Base-by-base conservation (phyloP, 1,140 invertebrate species). In the Lethocerus indicus region DNA sequence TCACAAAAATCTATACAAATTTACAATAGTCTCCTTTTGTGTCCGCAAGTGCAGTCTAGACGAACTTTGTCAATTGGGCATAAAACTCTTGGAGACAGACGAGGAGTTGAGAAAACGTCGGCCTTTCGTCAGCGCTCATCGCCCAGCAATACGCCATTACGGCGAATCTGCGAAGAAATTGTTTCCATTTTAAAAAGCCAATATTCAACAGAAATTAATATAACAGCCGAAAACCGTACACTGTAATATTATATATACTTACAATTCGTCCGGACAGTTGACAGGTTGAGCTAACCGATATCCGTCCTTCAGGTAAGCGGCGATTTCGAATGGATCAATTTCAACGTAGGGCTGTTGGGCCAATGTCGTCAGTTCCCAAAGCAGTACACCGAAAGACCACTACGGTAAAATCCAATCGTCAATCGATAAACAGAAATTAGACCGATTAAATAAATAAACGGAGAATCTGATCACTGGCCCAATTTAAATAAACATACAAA, bases 211-310 rank as follows among this genome's bases (percentile, higher is more conserved):
- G 26, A 25, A 27, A 12, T 12, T 5, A 9, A 6, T 9, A 44
- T 9, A 32, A 32, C n/a, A 9, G 29, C 7, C 7, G n/a, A 9
- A 32, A 32, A n/a, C n/a, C 7, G 29, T 32, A 9, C 7, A 32
- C 29, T 32, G 29, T 32, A 32, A n/a, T 9, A 32, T 32, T 32
- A 32, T 9, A 32, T 32, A 32, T 60, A 78, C 83, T 81, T 71
- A 92, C 78, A 96, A 67, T 70, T 96, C 89, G 71, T 96, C 90
- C 1, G 92, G 92, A 64, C 91, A 96, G 62, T 91, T 92, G 56
- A 83, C 74, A 4, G 92, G 92, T 60, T 94, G 90, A 9, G 81
- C 75, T 18, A 94, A 75, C 55, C 91, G 71, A 62, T 90, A 93
- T 16, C 90, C 89, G 61, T 87, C 87, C 45, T 76, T 74, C 24